Conservation (phyloP, 1,140 invertebrate genomes). For the Drosophila nasuta region DNA sequence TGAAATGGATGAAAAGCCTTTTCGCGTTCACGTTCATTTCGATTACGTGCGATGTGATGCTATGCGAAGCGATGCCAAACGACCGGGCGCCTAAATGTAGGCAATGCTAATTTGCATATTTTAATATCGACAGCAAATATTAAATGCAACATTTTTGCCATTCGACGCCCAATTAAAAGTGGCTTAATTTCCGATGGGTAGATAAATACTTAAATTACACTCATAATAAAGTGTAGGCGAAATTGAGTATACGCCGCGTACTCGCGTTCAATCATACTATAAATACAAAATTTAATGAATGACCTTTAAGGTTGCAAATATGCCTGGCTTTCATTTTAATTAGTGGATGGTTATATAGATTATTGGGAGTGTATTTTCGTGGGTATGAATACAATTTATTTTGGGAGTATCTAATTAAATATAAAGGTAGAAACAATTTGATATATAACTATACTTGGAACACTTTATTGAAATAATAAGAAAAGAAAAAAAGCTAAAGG, state of each 20-base stretch:
- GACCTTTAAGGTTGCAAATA: no score
- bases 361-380: no score
- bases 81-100: conserved; percentile 46
- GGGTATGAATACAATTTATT: no score
- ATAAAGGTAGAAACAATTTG: no score
- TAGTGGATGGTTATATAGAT: no score
- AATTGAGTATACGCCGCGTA: background rate
- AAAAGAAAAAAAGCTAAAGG: no score
- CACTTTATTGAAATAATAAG: no score
- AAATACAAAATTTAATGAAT: no score
- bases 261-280: no score
- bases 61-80: conserved; percentile 18
- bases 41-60: conserved; percentile 52
- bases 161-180: conserved; percentile 67
- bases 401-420: no score
- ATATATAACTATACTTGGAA: no score
- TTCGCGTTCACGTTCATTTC: conserved; percentile 51
- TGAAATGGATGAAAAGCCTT: conserved; percentile 49
- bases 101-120: conserved; percentile 73
- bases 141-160: conserved; percentile 71
- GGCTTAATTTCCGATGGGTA: conserved; percentile 70
- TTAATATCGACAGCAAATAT: conserved; percentile 64
- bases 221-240: conserved; percentile 21
- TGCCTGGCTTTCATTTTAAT: no score
- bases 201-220: conserved; percentile 57